These are phyloP conservation scores for Chromobotia macracanthus DNA, from an alignment of 2,797 vertebrate species.

Conservation along the genomic window DNA sequence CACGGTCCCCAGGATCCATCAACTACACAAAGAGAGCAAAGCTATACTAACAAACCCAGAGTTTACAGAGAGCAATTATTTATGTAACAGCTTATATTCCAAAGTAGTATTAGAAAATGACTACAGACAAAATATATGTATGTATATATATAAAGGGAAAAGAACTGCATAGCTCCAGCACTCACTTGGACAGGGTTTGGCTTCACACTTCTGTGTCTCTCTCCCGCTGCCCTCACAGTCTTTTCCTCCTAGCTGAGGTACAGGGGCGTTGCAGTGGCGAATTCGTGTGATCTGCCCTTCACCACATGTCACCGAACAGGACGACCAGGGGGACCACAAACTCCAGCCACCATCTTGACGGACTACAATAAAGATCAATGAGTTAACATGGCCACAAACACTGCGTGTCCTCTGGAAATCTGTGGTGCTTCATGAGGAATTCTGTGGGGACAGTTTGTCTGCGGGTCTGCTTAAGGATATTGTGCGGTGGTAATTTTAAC, in stretches of 20 bases:
- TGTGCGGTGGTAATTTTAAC: too few species aligned
- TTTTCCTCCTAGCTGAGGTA: conserved; percentile 92
- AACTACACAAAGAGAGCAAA: conserved; percentile 72
- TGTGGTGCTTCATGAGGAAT: not conserved
- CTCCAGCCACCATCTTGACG: conserved; percentile 97
- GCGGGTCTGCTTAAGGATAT: not conserved
- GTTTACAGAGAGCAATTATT: not conserved
- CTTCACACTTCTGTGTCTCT: conserved; percentile 90
- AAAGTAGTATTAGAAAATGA: too few species aligned
- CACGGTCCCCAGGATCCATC: conserved; percentile 96
- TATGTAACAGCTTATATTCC: not conserved
- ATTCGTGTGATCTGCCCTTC: conserved; percentile 93
- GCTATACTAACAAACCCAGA: not conserved
- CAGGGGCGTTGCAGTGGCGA: conserved; percentile 93
- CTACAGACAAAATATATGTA: too few species aligned
- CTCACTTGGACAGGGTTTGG: conserved; percentile 88
- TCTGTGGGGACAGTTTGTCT: not conserved
- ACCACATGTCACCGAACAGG: conserved; percentile 93
- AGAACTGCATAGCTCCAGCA: conserved; percentile 42
- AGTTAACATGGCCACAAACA: not conserved
- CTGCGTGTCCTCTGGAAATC: too few species aligned
- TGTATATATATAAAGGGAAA: too few species aligned
- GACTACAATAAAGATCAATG: conserved; percentile 71
- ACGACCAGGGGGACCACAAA: conserved; percentile 97
- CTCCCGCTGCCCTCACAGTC: conserved; percentile 89